Evolutionary conservation across 2,113 vertebrate genomes (phyloP), one percentile per base, ranked within the genome.

Genomic region (Bungarus multicinctus): DNA sequence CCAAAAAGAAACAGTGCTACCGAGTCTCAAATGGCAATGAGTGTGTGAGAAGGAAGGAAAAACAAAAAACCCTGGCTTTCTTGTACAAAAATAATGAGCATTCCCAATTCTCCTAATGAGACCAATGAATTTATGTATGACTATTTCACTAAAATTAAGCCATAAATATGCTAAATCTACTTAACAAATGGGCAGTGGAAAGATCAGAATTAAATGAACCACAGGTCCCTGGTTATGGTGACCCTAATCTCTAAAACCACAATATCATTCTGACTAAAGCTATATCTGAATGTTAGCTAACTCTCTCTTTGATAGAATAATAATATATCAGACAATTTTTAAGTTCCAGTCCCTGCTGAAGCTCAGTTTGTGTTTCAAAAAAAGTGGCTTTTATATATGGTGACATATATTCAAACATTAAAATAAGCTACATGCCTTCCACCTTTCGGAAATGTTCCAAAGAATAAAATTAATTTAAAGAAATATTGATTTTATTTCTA

Each of bases 381-480:
- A 87, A 22, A 64, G 4, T 54, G 27, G 25, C 3, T 43, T 92
- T 69, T 92, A 50, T 9, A 54, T 88, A 45, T 50, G 69, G 8
- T 74, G 34, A 74, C 23, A 52, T 87, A 47, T 60, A 85, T 53
- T 52, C 16, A 88, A n/a, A 69, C 45, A 22, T 88, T 87, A 7
- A 69, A 69, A 89, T 89, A 57, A 22, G 9, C 30, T 57, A 22
- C 39, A 23, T 90, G 14, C n/a, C 47, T 52, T 64, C 54, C 47
- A 5, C 22, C 16, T 14, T 20, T 8, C 18, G 5, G 7, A 54
- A 22, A 87, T 43, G n/a, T 81, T 81, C 25, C 60, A 81, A 34
- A 18, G 23, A 92, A 85, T 47, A 22, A 55, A 94, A 95, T 96
- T 94, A 96, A 95, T 94, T 95, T 93, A 89, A 93, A 94, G 45